A percentile compares a stretch with the other conserved stretches of the same genome.
phyloP scores from a whole-genome alignment of 2,888 invertebrate species.

The Timema podura region DNA sequence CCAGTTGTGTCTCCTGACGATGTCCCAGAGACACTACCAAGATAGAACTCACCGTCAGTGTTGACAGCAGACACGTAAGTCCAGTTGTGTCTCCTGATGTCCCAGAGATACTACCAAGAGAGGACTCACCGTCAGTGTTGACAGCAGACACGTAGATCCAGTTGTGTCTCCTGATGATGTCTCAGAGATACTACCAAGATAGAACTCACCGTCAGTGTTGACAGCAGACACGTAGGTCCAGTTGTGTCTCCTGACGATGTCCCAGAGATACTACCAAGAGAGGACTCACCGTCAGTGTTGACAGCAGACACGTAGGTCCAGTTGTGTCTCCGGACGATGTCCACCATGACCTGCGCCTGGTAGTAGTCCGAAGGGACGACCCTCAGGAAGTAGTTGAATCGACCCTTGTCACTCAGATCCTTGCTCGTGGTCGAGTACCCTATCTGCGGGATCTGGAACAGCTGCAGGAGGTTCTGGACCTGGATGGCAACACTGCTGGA shows the following conservation, averaged over 20 bases:
- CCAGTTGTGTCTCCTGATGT: slow-evolving; percentile 67
- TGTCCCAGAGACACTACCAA: no score
- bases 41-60: slow-evolving; percentile 60
- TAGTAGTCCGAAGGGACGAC: slow-evolving; percentile 75
- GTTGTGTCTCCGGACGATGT: slow-evolving; percentile 61
- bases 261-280: no score
- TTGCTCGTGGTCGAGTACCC: slow-evolving; percentile 74
- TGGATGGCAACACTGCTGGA: slow-evolving; percentile 66
- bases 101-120: no score
- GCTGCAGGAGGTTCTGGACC: slow-evolving; percentile 71
- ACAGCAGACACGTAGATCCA: slow-evolving; percentile 78
- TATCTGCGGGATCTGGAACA: slow-evolving; percentile 62
- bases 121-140: slow-evolving; percentile 67
- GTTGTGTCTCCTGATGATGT: slow-evolving; percentile 61
- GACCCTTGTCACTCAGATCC: slow-evolving; percentile 69
- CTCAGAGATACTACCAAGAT: no score
- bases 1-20: slow-evolving; percentile 61
- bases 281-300: slow-evolving; percentile 64
- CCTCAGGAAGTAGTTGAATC: slow-evolving; percentile 71
- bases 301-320: slow-evolving; percentile 78
- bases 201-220: slow-evolving; percentile 69
- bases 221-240: slow-evolving; percentile 78
- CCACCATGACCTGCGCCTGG: slow-evolving; percentile 70
- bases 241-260: slow-evolving; percentile 51
- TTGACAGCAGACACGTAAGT: slow-evolving; percentile 73